phyloP scores from a whole-genome alignment of 1,140 invertebrate genomes.

The Plodia interpunctella region DNA sequence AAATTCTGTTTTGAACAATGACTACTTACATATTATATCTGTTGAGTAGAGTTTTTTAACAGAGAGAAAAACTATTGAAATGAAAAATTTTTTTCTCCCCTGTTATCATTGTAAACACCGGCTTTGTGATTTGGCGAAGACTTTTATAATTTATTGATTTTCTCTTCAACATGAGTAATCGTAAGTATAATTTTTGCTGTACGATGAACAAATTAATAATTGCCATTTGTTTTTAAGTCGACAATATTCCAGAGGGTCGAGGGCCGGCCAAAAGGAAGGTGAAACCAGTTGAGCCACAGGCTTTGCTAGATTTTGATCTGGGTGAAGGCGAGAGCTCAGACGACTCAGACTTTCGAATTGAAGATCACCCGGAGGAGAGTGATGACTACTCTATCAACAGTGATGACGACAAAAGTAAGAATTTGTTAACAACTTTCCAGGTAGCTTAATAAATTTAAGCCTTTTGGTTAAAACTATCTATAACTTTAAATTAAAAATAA shows the following conservation, averaged over 20 bases:
- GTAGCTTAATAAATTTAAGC: too few relatives aligned
- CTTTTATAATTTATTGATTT: slow-evolving; percentile 6
- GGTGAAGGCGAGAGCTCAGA: slow-evolving; percentile 96
- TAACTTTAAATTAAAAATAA: too few relatives aligned
- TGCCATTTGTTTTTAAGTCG: slow-evolving; percentile 8
- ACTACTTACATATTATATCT: too few relatives aligned
- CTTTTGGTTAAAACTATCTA: too few relatives aligned
- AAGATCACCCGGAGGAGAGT: slow-evolving; percentile 88
- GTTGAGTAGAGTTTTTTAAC: too few relatives aligned
- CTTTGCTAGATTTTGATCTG: slow-evolving; percentile 89
- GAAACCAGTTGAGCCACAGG: slow-evolving; percentile 87
- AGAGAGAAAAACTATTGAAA: too few relatives aligned
- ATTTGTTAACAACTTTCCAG: too few relatives aligned
- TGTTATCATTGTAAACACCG: not conserved
- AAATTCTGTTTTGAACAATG: too few relatives aligned
- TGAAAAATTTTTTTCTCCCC: too few relatives aligned
- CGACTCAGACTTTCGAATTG: slow-evolving; percentile 96
- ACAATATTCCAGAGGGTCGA: slow-evolving; percentile 82
- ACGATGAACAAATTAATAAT: not conserved
- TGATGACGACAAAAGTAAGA: slow-evolving; percentile 76
- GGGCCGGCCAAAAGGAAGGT: slow-evolving; percentile 91
- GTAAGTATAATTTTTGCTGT: slow-evolving; percentile 31
- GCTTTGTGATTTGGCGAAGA: not conserved
- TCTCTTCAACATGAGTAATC: slow-evolving; percentile 42
- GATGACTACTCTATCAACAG: slow-evolving; percentile 81